These are phyloP conservation scores for Trimorus sp. DNA, from an alignment of 2,888 invertebrate genomes.

Conservation along the genomic window DNA sequence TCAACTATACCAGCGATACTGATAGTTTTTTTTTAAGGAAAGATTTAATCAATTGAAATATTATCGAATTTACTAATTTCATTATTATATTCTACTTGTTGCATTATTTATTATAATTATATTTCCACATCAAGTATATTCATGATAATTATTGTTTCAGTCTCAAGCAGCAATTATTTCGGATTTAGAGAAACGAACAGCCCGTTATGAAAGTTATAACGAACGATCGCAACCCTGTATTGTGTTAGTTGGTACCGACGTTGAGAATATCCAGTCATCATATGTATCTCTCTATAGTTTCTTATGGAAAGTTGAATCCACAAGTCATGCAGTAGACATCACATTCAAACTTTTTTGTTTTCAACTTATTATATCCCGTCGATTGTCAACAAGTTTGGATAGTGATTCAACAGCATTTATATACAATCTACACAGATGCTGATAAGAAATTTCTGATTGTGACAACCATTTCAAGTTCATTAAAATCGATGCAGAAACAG, in stretches of 20 bases:
- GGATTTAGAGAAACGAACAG: not conserved
- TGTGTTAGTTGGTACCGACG: constrained; percentile 6
- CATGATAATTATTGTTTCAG: not conserved
- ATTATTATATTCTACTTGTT: not conserved
- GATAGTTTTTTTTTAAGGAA: too few relatives aligned
- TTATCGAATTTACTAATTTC: too few relatives aligned
- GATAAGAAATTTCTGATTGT: too few relatives aligned
- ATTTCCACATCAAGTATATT: not conserved
- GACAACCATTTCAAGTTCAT: not conserved
- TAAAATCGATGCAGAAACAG: too few relatives aligned
- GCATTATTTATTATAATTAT: not conserved
- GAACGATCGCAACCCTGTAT: constrained; percentile 15
- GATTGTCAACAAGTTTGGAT: too few relatives aligned
- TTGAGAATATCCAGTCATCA: not conserved
- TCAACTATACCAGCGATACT: too few relatives aligned
- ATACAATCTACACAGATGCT: too few relatives aligned
- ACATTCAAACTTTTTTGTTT: constrained; percentile 26
- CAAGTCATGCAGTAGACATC: constrained; percentile 13
- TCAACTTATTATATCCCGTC: too few relatives aligned
- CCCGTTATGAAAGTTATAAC: not conserved
- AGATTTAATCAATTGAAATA: too few relatives aligned
- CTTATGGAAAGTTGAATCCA: constrained; percentile 17
- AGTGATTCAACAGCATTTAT: too few relatives aligned
- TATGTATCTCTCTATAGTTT: constrained; percentile 8
- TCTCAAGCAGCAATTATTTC: not conserved